Percentiles rank a stretch among this genome's conserved stretches.
These are phyloP conservation scores for Rhabditoides inermis DNA, from an alignment of 2,888 invertebrate species.

Conservation along the genomic window DNA sequence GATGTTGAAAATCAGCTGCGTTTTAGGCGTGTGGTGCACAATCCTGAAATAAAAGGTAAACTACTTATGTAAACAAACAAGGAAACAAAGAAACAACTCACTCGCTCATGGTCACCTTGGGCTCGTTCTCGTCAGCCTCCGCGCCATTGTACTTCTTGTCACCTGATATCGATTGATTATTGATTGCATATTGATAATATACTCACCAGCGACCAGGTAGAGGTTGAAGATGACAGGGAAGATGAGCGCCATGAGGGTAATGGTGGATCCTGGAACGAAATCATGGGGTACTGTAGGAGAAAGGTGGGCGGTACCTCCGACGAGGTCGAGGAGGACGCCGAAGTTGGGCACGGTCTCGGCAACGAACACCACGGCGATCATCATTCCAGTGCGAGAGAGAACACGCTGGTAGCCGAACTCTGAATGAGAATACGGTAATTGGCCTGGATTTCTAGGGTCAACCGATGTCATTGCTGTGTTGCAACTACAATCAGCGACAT, in stretches of 20 bases:
- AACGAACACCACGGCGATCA: conserved; percentile 39
- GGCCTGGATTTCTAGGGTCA: too few species aligned
- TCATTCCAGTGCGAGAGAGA: conserved; percentile 30
- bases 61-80: too few species aligned
- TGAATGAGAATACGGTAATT: too few species aligned
- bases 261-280: conserved; percentile 22
- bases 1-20: conserved; percentile 18
- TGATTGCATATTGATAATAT: too few species aligned
- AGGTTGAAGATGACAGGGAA: conserved; percentile 44
- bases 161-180: too few species aligned
- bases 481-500: not conserved
- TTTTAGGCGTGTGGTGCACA: conserved; percentile 19
- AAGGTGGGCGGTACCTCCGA: conserved; percentile 14
- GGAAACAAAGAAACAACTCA: too few species aligned
- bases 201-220: conserved; percentile 25
- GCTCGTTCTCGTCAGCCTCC: conserved; percentile 19
- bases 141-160: conserved; percentile 12
- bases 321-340: conserved; percentile 42
- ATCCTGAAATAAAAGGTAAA: conserved; percentile 16
- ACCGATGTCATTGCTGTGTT: too few species aligned
- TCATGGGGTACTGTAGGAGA: not conserved
- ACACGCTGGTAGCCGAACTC: conserved; percentile 33
- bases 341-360: conserved; percentile 44
- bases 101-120: conserved; percentile 31
- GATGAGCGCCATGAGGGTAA: conserved; percentile 43